These are phyloP conservation scores for silkworm (Bombyx mori) DNA, from an alignment of 1,140 invertebrate species.

Conservation along the genomic window DNA sequence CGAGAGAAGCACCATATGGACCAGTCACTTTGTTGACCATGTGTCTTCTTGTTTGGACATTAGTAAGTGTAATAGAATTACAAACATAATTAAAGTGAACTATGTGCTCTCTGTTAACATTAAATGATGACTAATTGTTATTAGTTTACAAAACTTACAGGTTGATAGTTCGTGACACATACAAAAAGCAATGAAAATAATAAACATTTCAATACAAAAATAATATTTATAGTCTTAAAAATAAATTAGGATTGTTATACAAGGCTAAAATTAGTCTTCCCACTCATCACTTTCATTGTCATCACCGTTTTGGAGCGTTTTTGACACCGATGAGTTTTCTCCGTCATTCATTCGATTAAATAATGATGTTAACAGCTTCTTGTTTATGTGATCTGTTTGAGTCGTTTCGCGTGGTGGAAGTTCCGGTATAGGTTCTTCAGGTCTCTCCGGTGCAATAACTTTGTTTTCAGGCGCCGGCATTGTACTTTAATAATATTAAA, in stretches of 20 bases:
- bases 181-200: not conserved
- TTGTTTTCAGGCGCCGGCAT: constrained; percentile 50
- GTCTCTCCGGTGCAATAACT: constrained; percentile 14
- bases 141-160: no score
- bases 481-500: not conserved
- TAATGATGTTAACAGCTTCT: constrained; percentile 73
- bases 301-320: constrained; percentile 50
- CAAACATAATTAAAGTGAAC: no score
- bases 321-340: constrained; percentile 33
- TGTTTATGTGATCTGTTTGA: constrained; percentile 76
- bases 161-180: no score
- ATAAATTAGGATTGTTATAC: not conserved
- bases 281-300: constrained; percentile 40
- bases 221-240: constrained; percentile 3
- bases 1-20: no score
- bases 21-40: no score
- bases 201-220: constrained; percentile 2
- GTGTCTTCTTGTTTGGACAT: no score
- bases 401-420: constrained; percentile 67
- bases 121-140: no score
- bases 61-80: no score
- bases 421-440: constrained; percentile 13
- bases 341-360: constrained; percentile 73
- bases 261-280: constrained; percentile 21
- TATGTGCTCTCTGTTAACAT: no score